Percentiles rank a stretch among this genome's conserved stretches.
Conservation (phyloP, 2,797 vertebrate genomes). For the Borostomias antarcticus region DNA sequence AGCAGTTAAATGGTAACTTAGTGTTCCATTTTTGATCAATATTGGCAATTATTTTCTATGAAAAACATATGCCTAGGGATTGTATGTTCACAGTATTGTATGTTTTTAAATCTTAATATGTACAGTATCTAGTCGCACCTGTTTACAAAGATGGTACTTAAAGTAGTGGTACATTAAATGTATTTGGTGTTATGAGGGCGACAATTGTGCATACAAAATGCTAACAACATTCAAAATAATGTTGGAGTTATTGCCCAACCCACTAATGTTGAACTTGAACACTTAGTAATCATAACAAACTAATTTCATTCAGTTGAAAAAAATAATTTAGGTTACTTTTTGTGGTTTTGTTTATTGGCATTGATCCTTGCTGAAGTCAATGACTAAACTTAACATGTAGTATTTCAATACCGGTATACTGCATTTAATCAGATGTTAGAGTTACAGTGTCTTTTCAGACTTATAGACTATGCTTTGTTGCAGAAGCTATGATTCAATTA, state of each 20-base stretch:
- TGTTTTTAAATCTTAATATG: slow-evolving; percentile 12
- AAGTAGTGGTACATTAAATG: neutral
- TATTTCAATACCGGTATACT: neutral
- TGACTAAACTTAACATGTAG: neutral
- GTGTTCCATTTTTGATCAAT: slow-evolving; percentile 9
- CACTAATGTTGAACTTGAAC: neutral
- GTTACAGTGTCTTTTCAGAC: neutral
- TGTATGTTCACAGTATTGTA: slow-evolving; percentile 26
- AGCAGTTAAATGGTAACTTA: slow-evolving; percentile 22
- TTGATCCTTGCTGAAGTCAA: neutral
- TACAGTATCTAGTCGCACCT: neutral
- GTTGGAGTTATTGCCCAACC: neutral
- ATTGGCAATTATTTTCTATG: slow-evolving; percentile 36
- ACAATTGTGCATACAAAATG: neutral
- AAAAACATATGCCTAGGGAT: slow-evolving; percentile 26
- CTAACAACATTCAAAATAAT: neutral
- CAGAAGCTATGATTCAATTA: neutral
- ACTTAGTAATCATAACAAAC: neutral
- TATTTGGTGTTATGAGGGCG: neutral
- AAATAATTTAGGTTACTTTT: neutral
- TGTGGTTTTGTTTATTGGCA: neutral
- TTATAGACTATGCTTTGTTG: neutral
- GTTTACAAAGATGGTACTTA: slow-evolving; percentile 10
- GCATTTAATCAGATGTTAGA: neutral
- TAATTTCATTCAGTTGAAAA: neutral